A percentile compares a stretch with the other conserved stretches of the same genome.
phyloP scores from a whole-genome alignment of 2,797 vertebrate genomes.

The Cuculus canorus region DNA sequence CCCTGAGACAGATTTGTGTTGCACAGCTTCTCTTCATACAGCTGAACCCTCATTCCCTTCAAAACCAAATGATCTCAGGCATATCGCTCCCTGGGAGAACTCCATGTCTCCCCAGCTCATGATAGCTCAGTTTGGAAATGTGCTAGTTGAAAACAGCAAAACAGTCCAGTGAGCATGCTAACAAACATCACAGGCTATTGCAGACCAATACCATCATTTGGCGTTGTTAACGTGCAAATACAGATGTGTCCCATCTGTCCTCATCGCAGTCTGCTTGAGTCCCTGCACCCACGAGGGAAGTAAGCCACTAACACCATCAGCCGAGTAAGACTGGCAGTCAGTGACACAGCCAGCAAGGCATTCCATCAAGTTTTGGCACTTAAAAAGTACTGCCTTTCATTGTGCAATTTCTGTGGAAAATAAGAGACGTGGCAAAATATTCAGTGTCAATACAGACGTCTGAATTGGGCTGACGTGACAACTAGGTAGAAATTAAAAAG shows the following conservation, averaged over 20 bases:
- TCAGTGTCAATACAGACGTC: neutral
- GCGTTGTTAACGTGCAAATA: neutral
- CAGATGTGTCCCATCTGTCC: conserved; percentile 1
- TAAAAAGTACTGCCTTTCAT: neutral
- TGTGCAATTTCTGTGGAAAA: conserved; percentile 20
- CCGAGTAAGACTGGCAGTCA: neutral
- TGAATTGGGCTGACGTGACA: neutral
- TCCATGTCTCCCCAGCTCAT: neutral
- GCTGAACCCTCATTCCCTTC: neutral
- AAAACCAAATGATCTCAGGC: neutral
- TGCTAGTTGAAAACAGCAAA: neutral
- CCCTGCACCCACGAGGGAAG: neutral
- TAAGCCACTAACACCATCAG: neutral
- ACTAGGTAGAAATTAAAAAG: neutral
- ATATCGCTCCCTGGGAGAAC: neutral
- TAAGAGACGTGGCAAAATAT: neutral
- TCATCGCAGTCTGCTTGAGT: neutral
- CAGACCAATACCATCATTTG: neutral
- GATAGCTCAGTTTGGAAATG: neutral
- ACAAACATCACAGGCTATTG: neutral
- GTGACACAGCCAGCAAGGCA: neutral
- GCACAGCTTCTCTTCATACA: neutral
- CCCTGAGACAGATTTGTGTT: neutral
- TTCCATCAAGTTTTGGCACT: neutral
- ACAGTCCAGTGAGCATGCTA: neutral